Evolutionary conservation across 2,113 vertebrate genomes (phyloP).

Genomic region (Budorcas taxicolor): DNA sequence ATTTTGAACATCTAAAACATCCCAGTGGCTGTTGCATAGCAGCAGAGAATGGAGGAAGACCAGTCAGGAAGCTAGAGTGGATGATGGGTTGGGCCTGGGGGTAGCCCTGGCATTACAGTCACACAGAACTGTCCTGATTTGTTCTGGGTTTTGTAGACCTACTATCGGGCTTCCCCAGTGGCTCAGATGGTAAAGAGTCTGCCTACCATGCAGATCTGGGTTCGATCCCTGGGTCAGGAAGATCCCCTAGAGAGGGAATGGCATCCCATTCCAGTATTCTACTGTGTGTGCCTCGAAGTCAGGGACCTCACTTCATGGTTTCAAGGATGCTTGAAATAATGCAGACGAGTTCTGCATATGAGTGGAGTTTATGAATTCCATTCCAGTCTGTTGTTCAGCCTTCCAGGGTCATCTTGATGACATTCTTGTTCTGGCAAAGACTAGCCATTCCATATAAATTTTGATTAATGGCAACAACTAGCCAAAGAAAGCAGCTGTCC

Average conservation of each 20-base stretch:
- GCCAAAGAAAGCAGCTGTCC: constrained; percentile 5
- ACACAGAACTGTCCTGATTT: fast-evolving
- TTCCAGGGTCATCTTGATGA: background rate
- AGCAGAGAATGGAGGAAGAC: background rate
- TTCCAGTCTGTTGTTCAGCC: background rate
- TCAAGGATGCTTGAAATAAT: background rate
- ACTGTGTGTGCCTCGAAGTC: background rate
- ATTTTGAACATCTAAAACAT: background rate
- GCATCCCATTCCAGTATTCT: background rate
- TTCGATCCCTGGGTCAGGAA: background rate
- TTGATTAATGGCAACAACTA: background rate
- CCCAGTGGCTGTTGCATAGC: background rate
- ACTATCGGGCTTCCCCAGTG: background rate
- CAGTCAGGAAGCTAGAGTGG: background rate
- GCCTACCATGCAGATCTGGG: background rate
- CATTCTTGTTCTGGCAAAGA: background rate
- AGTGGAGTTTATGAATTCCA: background rate
- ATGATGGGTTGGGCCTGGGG: background rate
- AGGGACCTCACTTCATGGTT: background rate
- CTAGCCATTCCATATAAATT: background rate
- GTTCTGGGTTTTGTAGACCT: no score
- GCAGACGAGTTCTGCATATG: background rate
- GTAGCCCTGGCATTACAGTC: background rate
- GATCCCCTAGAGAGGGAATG: background rate
- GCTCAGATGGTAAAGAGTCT: background rate